Evolutionary conservation across 2,888 invertebrate genomes (phyloP).

Genomic region (Mamestra brassicae): DNA sequence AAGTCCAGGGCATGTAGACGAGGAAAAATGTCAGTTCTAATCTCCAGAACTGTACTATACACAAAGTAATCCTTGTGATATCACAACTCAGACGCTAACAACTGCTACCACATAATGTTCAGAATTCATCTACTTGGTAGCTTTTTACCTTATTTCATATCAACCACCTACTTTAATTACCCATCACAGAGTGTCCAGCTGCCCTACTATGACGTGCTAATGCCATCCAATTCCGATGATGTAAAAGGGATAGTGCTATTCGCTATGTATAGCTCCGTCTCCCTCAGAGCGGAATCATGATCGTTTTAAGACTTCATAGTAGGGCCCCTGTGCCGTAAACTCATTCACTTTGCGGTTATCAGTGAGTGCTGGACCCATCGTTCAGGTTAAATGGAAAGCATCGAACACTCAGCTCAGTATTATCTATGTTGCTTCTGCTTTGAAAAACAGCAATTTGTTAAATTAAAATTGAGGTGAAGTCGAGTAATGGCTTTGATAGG

Average conservation of each 20-base stretch:
- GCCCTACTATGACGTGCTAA: no score
- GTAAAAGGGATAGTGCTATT: no score
- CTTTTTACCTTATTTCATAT: no score
- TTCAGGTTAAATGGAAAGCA: slow-evolving; percentile 59
- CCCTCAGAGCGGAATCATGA: no score
- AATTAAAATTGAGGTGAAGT: slow-evolving; percentile 56
- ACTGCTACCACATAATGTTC: not conserved
- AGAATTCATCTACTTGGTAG: not conserved
- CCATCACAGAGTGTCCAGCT: not conserved
- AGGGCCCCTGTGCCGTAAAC: slow-evolving; percentile 22
- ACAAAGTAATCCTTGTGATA: no score
- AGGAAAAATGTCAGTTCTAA: no score
- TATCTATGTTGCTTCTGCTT: slow-evolving; percentile 22
- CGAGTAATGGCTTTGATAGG: slow-evolving; percentile 21
- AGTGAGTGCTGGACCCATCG: slow-evolving; percentile 45
- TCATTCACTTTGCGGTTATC: slow-evolving; percentile 66
- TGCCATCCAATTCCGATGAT: no score
- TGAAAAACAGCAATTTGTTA: slow-evolving; percentile 63
- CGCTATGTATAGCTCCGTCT: no score
- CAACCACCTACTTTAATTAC: slow-evolving; percentile 22
- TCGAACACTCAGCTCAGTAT: slow-evolving; percentile 16
- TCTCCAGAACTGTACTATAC: no score
- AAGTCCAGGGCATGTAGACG: no score
- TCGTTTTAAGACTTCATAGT: no score
- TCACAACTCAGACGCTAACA: not conserved